Base-by-base conservation (phyloP, 2,113 vertebrate genomes). In the Noctilio leporinus region DNA sequence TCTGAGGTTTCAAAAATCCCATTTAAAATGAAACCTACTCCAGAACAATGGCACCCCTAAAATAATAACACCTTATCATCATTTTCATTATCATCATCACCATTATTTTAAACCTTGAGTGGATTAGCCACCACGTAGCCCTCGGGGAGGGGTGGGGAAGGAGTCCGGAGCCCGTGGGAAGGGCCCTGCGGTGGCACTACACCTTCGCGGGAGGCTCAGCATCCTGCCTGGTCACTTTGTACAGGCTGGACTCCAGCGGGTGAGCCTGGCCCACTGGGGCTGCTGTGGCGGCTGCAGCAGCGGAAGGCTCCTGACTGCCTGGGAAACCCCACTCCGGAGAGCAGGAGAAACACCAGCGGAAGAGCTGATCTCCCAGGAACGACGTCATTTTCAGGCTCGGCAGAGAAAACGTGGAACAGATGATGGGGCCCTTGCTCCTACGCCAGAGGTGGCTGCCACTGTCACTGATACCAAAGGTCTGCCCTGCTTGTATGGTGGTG, bases 131-230 rank as follows among this genome's bases (percentile, higher is more conserved):
- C 8, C 38, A 2, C n/a, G 28, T 3, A 19, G 14, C 8, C 33
- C 24, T 35, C 26, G 4, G 67, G 17, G 22, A 20, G 24, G 77
- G 10, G 10, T 0, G 8, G 11, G 19, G 47, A 26, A 26, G 35
- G 59, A 47, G 20, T 7, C 5, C 0, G 38, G 14, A 3, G 22
- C 53, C 0, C 1, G 35, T 20, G n/a, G 16, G 33, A 3, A 30
- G 51, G 51, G 7, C 20, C 0, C 57, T 0, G 14, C 1, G 0
- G 67, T 3, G 11, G 2, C 28, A 67, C 35, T 35, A 2, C 62
- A 43, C 20, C 4, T 2, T 0, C 3, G n/a, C 4, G 0, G 0
- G 28, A 59, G 64, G n/a, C 14, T 10, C 35, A 0, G 22, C 10
- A 10, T 38, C 35, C 92, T 69, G 81, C 69, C 47, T 81, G 9